Percentiles rank a stretch among this genome's conserved stretches.
phyloP scores from a whole-genome alignment of 1,140 invertebrate species.

The Thrips palmi region DNA sequence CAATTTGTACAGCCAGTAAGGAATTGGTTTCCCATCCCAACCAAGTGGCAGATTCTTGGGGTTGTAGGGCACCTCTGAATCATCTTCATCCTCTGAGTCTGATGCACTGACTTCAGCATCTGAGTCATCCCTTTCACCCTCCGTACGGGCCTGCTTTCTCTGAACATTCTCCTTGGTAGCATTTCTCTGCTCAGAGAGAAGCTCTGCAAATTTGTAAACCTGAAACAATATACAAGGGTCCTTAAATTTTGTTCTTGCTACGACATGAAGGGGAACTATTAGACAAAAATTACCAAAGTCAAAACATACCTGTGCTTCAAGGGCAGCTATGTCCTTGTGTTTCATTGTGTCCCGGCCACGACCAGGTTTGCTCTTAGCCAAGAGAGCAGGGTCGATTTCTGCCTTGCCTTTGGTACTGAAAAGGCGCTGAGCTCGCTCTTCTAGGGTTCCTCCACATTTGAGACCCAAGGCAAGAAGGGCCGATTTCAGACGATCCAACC shows the following conservation, averaged over 20 bases:
- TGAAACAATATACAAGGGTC: slow-evolving; percentile 3
- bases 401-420: slow-evolving; percentile 92
- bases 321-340: slow-evolving; percentile 60
- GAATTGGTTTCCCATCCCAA: slow-evolving; percentile 99
- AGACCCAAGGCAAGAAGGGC: slow-evolving; percentile 92
- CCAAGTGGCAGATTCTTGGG: slow-evolving; percentile 97
- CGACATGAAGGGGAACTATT: neutral
- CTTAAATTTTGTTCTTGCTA: neutral
- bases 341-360: slow-evolving; percentile 47
- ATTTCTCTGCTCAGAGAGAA: slow-evolving; percentile 62
- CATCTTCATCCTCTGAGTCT: slow-evolving; percentile 72
- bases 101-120: slow-evolving; percentile 76
- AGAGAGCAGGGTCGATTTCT: slow-evolving; percentile 70
- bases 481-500: slow-evolving; percentile 91
- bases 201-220: slow-evolving; percentile 45
- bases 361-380: slow-evolving; percentile 65
- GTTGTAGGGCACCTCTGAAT: slow-evolving; percentile 94
- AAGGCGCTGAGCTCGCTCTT: slow-evolving; percentile 88
- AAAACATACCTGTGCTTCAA: slow-evolving; percentile 80
- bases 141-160: slow-evolving; percentile 90
- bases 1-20: slow-evolving; percentile 98
- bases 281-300: slow-evolving; percentile 17
- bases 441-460: slow-evolving; percentile 95
- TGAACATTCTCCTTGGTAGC: slow-evolving; percentile 97
- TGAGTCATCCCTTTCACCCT: slow-evolving; percentile 82